Base-by-base conservation (phyloP, 2,113 vertebrate species). In the Columba livia region DNA sequence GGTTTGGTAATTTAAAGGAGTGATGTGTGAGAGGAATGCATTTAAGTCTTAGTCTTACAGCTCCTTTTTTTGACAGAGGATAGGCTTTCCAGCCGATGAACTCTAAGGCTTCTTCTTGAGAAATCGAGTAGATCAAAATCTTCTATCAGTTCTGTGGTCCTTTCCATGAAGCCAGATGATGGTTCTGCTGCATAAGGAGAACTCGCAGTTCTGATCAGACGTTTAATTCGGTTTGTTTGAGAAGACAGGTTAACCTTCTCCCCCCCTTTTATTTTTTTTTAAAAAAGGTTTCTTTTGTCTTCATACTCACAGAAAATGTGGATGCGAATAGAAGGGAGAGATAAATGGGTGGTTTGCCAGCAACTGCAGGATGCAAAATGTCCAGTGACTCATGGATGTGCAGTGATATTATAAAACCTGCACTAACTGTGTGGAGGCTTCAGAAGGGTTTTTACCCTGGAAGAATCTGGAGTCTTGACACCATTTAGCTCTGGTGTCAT, bases 401-500 rank as follows among this genome's bases (percentile, higher is more conserved):
- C 47, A 94, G 21, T 48, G 54, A 64, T 18, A 15, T 36, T 36
- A 38, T 24, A 65, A 85, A 91, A 60, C 10, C 42, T 53, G 9
- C 12, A 26, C 11, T 57, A 54, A 31, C 4, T 0, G 0, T 15
- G 31, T 66, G 42, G 24, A 38, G 32, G 40, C 29, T 75, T 80
- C 8, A 34, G 47, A 79, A 65, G 15, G 19, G 14, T 11, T 74
- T 79, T 60, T 78, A 19, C 34, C 7, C 17, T 10, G 11, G 20
- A 85, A 62, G 32, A 61, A 29, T 21, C 16, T 34, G 24, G 24
- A 94, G 29, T 40, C n/a, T 29, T 47, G 56, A 48, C 60, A 18
- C 12, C 4, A 1, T 48, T 40, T 10, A 47, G 9, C 40, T 84
- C 31, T 6, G 11, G 36, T 9, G 32, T 91, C 0, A 0, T 44